A percentile compares a stretch with the other conserved stretches of the same genome.
Conservation (phyloP, 2,113 vertebrate genomes). For the Clarias magur region DNA sequence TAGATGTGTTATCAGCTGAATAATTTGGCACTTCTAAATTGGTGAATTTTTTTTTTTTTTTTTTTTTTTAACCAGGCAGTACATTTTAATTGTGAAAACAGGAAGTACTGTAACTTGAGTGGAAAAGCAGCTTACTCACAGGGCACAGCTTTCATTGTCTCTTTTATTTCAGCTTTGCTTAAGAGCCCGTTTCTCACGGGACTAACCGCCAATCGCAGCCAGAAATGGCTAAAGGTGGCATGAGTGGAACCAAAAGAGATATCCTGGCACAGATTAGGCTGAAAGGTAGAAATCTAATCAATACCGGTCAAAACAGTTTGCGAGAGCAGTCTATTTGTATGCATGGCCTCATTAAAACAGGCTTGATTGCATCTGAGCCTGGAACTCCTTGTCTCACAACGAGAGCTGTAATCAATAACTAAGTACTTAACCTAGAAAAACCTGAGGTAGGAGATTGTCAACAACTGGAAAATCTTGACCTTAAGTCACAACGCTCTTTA, state of each 20-base stretch:
- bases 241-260: constrained; percentile 43
- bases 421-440: constrained; percentile 58
- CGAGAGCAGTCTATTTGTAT: constrained; percentile 65
- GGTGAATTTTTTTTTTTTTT: too few relatives aligned
- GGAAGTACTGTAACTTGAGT: background rate
- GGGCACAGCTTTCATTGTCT: background rate
- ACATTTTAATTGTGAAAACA: background rate
- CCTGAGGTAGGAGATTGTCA: constrained; percentile 61
- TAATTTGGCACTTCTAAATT: too few relatives aligned
- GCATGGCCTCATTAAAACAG: constrained; percentile 64
- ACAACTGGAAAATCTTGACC: constrained; percentile 41
- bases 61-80: too few relatives aligned
- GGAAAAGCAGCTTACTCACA: background rate
- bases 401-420: constrained; percentile 67
- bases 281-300: constrained; percentile 64
- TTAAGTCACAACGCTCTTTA: background rate
- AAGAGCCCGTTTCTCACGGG: constrained; percentile 9
- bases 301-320: constrained; percentile 57
- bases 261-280: constrained; percentile 59
- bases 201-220: constrained; percentile 44
- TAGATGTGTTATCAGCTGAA: too few relatives aligned
- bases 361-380: constrained; percentile 65
- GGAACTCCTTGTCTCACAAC: constrained; percentile 54
- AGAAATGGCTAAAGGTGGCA: constrained; percentile 43
- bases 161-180: background rate